Conservation (phyloP, 2,888 invertebrate species). For the Schizotus pectinicornis region DNA sequence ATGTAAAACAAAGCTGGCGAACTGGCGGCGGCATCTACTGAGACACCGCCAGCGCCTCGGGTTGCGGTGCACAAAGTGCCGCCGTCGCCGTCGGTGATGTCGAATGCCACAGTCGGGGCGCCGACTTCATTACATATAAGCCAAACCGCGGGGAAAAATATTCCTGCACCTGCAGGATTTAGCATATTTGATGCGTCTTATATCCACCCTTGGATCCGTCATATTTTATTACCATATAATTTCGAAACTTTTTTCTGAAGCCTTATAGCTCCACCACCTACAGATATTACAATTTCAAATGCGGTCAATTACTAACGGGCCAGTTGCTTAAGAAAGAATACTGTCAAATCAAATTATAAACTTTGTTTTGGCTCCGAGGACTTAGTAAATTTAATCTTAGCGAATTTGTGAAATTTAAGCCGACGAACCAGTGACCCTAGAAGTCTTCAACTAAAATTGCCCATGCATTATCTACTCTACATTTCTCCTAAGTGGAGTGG, state of each 20-base stretch:
- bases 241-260: conserved; percentile 39
- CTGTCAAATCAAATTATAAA: conserved; percentile 35
- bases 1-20: conserved; percentile 36
- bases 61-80: not conserved
- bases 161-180: conserved; percentile 44
- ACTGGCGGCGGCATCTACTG: conserved; percentile 23
- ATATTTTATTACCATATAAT: conserved; percentile 47
- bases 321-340: conserved; percentile 30
- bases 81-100: conserved; percentile 4
- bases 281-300: conserved; percentile 41
- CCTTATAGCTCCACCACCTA: conserved; percentile 14
- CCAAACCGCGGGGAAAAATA: conserved; percentile 41
- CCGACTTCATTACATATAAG: conserved; percentile 29
- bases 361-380: conserved; percentile 33
- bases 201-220: conserved; percentile 39
- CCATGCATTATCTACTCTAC: too few relatives aligned
- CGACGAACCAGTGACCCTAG: too few relatives aligned
- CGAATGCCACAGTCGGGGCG: conserved; percentile 1
- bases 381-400: conserved; percentile 34
- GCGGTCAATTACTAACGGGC: conserved; percentile 26
- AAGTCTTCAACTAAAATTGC: too few relatives aligned
- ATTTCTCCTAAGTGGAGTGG: too few relatives aligned
- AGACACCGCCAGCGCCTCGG: not conserved
- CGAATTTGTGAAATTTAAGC: not conserved
- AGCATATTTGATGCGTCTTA: conserved; percentile 44